Conservation (phyloP, 2,113 vertebrate genomes). For the Alosa alosa region DNA sequence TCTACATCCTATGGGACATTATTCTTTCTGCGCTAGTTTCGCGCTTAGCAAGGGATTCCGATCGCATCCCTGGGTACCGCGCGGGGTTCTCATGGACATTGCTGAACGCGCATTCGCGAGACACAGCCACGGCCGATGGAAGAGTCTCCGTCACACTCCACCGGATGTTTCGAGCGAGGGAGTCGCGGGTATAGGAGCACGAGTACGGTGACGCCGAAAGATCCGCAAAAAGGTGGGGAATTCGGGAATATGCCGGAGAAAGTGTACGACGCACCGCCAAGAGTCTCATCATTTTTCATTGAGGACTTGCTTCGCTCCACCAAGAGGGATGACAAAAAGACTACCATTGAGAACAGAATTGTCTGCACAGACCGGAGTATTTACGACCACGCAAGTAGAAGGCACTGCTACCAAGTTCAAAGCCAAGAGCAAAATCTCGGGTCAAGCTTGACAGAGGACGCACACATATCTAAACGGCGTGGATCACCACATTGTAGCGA, state of each 20-base stretch:
- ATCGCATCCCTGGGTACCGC: not conserved
- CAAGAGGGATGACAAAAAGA: conserved; percentile 48
- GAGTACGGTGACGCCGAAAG: not conserved
- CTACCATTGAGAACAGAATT: conserved; percentile 37
- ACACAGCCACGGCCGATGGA: not conserved
- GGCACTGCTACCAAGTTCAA: conserved; percentile 43
- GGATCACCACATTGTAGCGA: not conserved
- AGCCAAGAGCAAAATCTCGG: conserved; percentile 46
- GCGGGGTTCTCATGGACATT: not conserved
- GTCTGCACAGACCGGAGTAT: not conserved
- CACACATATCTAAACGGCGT: not conserved
- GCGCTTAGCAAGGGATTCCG: conserved; percentile 45
- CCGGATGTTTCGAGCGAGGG: conserved; percentile 44
- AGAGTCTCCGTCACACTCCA: conserved; percentile 45
- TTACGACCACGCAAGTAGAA: conserved; percentile 17
- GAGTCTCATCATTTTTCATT: conserved; percentile 82
- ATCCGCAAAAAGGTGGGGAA: conserved; percentile 2
- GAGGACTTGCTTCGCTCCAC: conserved; percentile 79
- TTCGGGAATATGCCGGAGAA: conserved; percentile 74
- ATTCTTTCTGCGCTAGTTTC: conserved; percentile 42
- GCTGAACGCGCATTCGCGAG: not conserved
- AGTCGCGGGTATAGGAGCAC: not conserved
- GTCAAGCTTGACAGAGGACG: conserved; percentile 56
- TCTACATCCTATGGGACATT: conserved; percentile 43
- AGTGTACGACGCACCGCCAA: conserved; percentile 64